A percentile compares a stretch with the other conserved stretches of the same genome.
These are phyloP conservation scores for Cotesia typhae DNA, from an alignment of 1,140 invertebrate genomes.

Conservation along the genomic window DNA sequence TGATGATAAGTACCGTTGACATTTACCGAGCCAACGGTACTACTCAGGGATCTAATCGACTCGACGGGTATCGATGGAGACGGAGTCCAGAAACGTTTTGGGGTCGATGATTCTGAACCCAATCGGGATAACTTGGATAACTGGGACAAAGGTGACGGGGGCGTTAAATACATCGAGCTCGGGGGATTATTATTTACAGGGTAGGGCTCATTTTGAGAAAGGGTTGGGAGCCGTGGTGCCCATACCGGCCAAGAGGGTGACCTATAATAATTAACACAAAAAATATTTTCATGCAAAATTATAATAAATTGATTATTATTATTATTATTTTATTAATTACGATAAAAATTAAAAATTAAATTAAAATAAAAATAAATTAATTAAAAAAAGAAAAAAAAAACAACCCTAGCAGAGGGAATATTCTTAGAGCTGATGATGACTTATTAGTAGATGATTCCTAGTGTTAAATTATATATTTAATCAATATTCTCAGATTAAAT, in stretches of 20 bases:
- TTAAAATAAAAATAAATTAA: neutral
- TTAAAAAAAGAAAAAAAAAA: neutral
- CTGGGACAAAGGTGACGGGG: neutral
- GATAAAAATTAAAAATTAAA: constrained; percentile 23
- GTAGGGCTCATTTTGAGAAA: constrained; percentile 53
- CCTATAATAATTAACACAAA: constrained; percentile 66
- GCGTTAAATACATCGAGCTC: constrained; percentile 31
- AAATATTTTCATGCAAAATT: constrained; percentile 59
- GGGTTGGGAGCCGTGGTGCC: constrained; percentile 63
- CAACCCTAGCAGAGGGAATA: too few relatives aligned
- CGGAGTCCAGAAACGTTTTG: too few relatives aligned
- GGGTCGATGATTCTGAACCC: too few relatives aligned
- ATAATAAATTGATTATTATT: constrained; percentile 46
- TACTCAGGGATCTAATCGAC: too few relatives aligned
- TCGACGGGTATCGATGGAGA: too few relatives aligned
- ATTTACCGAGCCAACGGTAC: neutral
- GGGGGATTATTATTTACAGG: constrained; percentile 34
- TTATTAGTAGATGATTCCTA: too few relatives aligned
- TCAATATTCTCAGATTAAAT: too few relatives aligned
- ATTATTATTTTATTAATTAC: constrained; percentile 15
- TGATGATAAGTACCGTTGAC: too few relatives aligned
- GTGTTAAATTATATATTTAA: too few relatives aligned
- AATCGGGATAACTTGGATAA: neutral
- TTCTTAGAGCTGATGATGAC: neutral
- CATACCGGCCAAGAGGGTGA: constrained; percentile 70